Percentiles rank a stretch among this genome's conserved stretches.
phyloP scores from a whole-genome alignment of 1,140 invertebrate genomes.

The Teleopsis dalmanni region DNA sequence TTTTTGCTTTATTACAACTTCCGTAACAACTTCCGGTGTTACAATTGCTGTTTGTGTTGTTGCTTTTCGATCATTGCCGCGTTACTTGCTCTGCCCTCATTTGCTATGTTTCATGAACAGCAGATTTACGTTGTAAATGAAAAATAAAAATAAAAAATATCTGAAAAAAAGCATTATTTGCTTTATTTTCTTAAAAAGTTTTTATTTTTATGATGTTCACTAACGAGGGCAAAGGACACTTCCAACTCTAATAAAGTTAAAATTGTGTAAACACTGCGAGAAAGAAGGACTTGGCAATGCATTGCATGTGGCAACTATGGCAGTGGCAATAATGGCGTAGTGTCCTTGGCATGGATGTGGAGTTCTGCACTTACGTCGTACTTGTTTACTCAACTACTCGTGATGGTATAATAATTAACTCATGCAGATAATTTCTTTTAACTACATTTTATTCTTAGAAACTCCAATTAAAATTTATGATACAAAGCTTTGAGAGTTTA shows the following conservation, averaged over 20 bases:
- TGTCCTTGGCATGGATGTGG: too few relatives aligned
- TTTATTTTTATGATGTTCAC: slow-evolving; percentile 7
- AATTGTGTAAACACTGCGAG: slow-evolving; percentile 13
- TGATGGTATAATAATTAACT: not conserved
- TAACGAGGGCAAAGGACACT: slow-evolving; percentile 22
- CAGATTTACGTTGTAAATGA: too few relatives aligned
- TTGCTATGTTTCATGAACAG: too few relatives aligned
- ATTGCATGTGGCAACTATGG: slow-evolving; percentile 1
- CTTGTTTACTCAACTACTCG: not conserved
- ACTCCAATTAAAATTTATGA: too few relatives aligned
- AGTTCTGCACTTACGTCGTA: too few relatives aligned
- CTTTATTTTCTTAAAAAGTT: not conserved
- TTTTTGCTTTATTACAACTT: too few relatives aligned
- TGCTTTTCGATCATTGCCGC: too few relatives aligned
- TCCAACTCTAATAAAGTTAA: slow-evolving; percentile 19
- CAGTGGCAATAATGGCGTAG: not conserved
- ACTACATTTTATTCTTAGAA: not conserved
- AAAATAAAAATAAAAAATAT: too few relatives aligned
- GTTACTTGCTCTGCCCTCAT: too few relatives aligned
- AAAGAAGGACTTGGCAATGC: slow-evolving; percentile 6
- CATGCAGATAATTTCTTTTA: not conserved
- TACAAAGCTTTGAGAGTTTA: too few relatives aligned
- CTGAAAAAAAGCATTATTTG: slow-evolving; percentile 3
- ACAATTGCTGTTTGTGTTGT: too few relatives aligned
- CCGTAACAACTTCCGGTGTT: too few relatives aligned